Evolutionary conservation across 2,113 vertebrate genomes (phyloP), one percentile per base, ranked within the genome.

Genomic region (Ascaphus truei): DNA sequence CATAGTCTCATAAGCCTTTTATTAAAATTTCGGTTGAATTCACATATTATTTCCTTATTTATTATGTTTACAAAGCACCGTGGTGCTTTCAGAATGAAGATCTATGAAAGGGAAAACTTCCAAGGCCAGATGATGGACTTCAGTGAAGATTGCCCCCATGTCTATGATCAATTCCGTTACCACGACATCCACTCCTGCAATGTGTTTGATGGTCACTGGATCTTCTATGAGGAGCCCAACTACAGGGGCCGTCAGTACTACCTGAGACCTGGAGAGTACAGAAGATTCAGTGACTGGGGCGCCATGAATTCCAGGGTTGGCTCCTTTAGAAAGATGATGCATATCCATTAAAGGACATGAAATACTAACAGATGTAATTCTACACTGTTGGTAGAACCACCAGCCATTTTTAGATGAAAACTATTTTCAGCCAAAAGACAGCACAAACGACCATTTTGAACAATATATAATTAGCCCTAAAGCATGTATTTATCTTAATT

Each of bases 201-300:
- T 6, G 81, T 88, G 61, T 87, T 91, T 79, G 84, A 89, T 37
- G 89, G 87, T 75, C 90, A 81, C 81, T 92, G 91, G 83, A 75
- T 90, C 76, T 92, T 92, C 71, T 91, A 91, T 1, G 89, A 94
- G 83, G 90, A 88, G 75, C 87, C 85, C 57, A 89, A 79, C 79
- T 91, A 86, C 75, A 78, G 85, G 68, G 88, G 88, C 23, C 56
- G 73, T 63, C 81, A 88, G 80, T 90, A 88, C 81, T 92, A 93
- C 73, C 79, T 93, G 72, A 85, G 89, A 59, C 33, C 84, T 0
- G 82, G 88, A 2, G 85, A 93, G 76, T 89, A 93, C 62, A 78
- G 84, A 79, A 84, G 80, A 77, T 90, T 88, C 68, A 81, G 86
- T 3, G 89, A 91, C 77, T 91, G 87, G 84, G 80, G 86, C 30